Evolutionary conservation across 37 sponge, comb jelly and placozoan species (phyloP).

Genomic region (Amphimedon queenslandica): DNA sequence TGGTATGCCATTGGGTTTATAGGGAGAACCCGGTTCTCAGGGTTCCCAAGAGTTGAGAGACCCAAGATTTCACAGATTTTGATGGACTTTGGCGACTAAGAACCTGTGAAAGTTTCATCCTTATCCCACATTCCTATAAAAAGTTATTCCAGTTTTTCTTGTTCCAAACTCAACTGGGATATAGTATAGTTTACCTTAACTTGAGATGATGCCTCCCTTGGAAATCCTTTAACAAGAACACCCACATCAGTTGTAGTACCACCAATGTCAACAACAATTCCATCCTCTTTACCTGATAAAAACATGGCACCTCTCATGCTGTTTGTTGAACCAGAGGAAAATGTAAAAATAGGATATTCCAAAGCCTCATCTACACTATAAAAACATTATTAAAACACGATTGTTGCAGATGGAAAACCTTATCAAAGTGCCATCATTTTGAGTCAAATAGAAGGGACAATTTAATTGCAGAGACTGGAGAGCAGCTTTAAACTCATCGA

Average conservation of each 20-base stretch:
- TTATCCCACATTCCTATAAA: no score
- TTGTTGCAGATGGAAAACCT: slow-evolving; percentile 36
- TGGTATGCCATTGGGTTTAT: no score
- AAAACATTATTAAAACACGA: neutral
- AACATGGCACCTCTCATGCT: slow-evolving; percentile 85
- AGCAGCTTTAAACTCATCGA: slow-evolving; percentile 62
- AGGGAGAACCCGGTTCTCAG: no score
- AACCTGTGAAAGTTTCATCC: no score
- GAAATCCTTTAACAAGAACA: slow-evolving; percentile 66
- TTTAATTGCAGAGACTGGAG: slow-evolving; percentile 36
- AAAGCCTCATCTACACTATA: slow-evolving; percentile 50
- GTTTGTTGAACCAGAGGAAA: slow-evolving; percentile 87
- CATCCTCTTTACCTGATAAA: slow-evolving; percentile 60
- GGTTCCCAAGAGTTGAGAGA: no score
- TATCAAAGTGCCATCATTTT: slow-evolving; percentile 91
- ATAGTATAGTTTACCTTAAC: slow-evolving; percentile 67
- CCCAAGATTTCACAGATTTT: no score
- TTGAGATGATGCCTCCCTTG: slow-evolving; percentile 69
- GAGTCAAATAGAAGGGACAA: slow-evolving; percentile 76
- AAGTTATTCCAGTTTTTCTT: no score
- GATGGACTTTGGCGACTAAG: no score
- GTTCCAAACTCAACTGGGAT: no score
- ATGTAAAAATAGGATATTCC: slow-evolving; percentile 68
- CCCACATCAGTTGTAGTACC: slow-evolving; percentile 85
- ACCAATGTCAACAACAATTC: slow-evolving; percentile 83